Percentiles rank a stretch among this genome's conserved stretches.
Conservation (phyloP, 2,888 invertebrate species). For the Eucera pruinosa region DNA sequence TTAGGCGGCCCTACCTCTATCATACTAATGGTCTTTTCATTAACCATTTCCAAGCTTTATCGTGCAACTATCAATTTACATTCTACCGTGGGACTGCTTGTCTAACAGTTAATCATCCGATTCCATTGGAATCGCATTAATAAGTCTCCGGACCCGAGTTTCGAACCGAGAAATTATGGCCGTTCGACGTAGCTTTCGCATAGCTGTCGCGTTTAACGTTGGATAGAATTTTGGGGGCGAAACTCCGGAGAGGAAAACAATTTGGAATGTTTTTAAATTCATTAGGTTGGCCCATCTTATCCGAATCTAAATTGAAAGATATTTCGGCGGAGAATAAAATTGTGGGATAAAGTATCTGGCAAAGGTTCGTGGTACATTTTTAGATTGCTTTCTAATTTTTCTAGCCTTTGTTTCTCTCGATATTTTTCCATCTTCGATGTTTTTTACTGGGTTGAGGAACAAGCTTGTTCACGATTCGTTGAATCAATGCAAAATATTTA, state of each 20-base stretch:
- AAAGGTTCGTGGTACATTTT: no score
- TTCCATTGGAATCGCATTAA: constrained; percentile 34
- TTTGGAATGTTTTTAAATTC: neutral
- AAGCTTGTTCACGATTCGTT: no score
- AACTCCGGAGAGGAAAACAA: neutral
- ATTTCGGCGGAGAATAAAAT: no score
- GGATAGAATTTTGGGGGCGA: neutral
- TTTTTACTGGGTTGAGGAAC: no score
- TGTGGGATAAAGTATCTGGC: no score
- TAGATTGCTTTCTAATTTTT: neutral
- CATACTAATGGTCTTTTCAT: constrained; percentile 57
- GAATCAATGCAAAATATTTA: no score
- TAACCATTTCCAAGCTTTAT: constrained; percentile 48
- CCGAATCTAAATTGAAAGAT: no score
- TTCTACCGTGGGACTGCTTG: constrained; percentile 38
- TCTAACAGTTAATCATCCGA: constrained; percentile 27
- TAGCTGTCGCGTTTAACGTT: neutral
- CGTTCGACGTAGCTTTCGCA: constrained; percentile 11
- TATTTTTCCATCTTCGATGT: neutral
- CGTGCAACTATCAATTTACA: constrained; percentile 48
- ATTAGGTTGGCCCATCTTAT: no score
- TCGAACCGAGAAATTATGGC: constrained; percentile 22
- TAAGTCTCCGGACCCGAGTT: constrained; percentile 2
- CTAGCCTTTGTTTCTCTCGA: neutral
- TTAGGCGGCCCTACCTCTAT: constrained; percentile 39